Conservation (phyloP, 2,113 vertebrate species). For the Ciconia stormi region DNA sequence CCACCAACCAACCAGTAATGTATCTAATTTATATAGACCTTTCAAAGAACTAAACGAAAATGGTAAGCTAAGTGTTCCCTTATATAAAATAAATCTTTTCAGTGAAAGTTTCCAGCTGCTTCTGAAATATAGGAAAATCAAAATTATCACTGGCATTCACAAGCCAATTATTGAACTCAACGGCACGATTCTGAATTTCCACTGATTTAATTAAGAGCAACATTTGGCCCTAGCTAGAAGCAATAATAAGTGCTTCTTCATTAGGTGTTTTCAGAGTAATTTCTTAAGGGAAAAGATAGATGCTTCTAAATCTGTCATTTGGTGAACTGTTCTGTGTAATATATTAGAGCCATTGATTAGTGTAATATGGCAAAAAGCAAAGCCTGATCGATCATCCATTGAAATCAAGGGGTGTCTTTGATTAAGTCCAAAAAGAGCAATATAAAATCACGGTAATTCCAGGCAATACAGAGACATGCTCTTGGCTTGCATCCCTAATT, state of each 20-base stretch:
- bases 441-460: constrained; percentile 67
- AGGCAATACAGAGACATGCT: constrained; percentile 37
- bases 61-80: background rate
- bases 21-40: background rate
- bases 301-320: constrained; percentile 69
- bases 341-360: constrained; percentile 75
- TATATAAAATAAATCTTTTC: constrained; percentile 10
- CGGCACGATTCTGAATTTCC: constrained; percentile 11
- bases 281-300: constrained; percentile 69
- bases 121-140: constrained; percentile 49
- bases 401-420: constrained; percentile 56
- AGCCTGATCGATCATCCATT: constrained; percentile 56
- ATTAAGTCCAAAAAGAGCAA: constrained; percentile 56
- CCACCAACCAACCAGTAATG: background rate
- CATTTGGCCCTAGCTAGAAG: constrained; percentile 45
- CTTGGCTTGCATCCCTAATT: background rate
- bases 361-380: constrained; percentile 72
- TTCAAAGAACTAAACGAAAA: background rate
- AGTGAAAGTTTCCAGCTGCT: constrained; percentile 9
- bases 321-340: constrained; percentile 68
- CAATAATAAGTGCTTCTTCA: constrained; percentile 58
- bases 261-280: constrained; percentile 65
- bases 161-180: constrained; percentile 40
- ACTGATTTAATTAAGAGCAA: constrained; percentile 57
- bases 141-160: constrained; percentile 19